Evolutionary conservation across 2,113 vertebrate genomes (phyloP).

Genomic region (Oplegnathus fasciatus): DNA sequence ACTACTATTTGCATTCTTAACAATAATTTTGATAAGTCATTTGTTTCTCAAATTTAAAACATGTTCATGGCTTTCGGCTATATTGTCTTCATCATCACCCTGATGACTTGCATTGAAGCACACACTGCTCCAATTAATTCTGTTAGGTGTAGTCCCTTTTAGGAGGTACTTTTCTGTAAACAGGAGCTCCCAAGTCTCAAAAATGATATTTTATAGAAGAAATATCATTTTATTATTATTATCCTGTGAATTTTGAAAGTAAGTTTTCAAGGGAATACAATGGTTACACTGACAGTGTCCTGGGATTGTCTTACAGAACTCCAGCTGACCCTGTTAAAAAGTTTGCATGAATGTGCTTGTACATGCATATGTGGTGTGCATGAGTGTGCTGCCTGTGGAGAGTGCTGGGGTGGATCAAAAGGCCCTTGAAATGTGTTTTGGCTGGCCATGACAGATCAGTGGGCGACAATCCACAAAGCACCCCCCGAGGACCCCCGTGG

Average conservation of each 20-base stretch:
- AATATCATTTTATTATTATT: too few species aligned
- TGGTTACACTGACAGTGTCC: slow-evolving; percentile 14
- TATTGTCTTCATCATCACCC: background rate
- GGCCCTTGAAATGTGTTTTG: slow-evolving; percentile 72
- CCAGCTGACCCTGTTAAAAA: slow-evolving; percentile 53
- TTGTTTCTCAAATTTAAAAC: background rate
- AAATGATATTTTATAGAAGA: too few species aligned
- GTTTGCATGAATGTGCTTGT: slow-evolving; percentile 47
- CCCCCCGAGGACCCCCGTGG: slow-evolving; percentile 56
- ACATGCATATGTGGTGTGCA: slow-evolving; percentile 34
- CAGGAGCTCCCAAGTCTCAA: background rate
- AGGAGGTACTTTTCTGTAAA: background rate
- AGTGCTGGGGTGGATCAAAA: slow-evolving; percentile 68
- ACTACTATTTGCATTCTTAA: background rate
- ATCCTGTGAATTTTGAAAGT: slow-evolving; percentile 19
- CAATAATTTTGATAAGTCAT: background rate
- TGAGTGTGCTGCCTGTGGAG: slow-evolving; percentile 58
- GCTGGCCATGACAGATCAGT: slow-evolving; percentile 75
- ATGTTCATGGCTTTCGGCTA: background rate
- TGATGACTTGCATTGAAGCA: background rate
- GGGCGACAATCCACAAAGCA: slow-evolving; percentile 59
- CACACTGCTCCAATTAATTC: background rate
- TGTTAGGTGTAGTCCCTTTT: background rate
- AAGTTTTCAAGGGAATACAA: slow-evolving; percentile 13
- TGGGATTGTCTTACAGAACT: slow-evolving; percentile 40